These are phyloP conservation scores for Schizopygopsis pylzovi DNA, from an alignment of 2,797 vertebrate species.

Conservation along the genomic window DNA sequence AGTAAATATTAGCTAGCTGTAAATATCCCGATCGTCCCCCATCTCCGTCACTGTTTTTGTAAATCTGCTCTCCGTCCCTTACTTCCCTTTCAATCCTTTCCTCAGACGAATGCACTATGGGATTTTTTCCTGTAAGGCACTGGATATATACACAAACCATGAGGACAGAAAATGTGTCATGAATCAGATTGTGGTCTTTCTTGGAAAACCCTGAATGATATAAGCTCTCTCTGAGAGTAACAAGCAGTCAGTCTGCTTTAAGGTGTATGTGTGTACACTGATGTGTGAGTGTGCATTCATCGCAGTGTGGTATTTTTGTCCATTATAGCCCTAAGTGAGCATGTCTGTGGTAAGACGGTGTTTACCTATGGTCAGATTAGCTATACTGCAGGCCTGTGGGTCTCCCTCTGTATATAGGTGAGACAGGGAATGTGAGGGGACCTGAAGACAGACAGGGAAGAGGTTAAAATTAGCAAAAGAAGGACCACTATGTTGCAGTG, in stretches of 20 bases:
- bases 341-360: conserved; percentile 60
- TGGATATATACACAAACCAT: conserved; percentile 56
- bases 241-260: conserved; percentile 59
- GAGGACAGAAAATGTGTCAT: conserved; percentile 63
- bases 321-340: conserved; percentile 65
- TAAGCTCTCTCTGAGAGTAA: conserved; percentile 54
- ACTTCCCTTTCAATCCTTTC: conserved; percentile 26
- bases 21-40: conserved; percentile 47
- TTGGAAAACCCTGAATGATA: conserved; percentile 56
- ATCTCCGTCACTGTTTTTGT: conserved; percentile 15
- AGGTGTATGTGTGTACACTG: conserved; percentile 55
- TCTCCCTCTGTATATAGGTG: conserved; percentile 61
- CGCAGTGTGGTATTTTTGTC: conserved; percentile 63
- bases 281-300: conserved; percentile 64
- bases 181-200: conserved; percentile 61
- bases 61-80: conserved; percentile 21
- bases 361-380: conserved; percentile 64
- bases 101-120: conserved; percentile 36
- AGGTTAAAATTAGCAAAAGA: conserved; percentile 62
- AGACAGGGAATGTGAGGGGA: conserved; percentile 57
- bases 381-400: conserved; percentile 61
- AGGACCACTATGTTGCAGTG: conserved; percentile 53
- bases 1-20: conserved; percentile 48
- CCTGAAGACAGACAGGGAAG: conserved; percentile 61
- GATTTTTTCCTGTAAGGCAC: conserved; percentile 40